Conservation (phyloP, 2,113 vertebrate genomes). For the Aleadryas rufinucha region DNA sequence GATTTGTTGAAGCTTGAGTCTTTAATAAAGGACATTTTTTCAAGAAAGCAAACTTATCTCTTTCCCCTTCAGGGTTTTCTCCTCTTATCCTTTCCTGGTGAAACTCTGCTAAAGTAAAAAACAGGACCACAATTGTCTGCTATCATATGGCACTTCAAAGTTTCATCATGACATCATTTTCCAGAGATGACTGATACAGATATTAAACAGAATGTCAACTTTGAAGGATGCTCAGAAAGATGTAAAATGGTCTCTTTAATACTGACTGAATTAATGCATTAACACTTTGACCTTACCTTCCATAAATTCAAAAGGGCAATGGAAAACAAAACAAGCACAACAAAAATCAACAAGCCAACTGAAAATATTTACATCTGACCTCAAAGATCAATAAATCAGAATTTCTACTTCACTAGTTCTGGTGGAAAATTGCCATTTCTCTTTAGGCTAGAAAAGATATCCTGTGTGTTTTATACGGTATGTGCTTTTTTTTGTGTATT, state of each 20-base stretch:
- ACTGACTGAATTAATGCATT: not conserved
- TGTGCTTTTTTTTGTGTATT: not conserved
- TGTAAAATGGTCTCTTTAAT: not conserved
- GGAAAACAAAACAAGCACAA: not conserved
- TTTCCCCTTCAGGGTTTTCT: slow-evolving; percentile 8
- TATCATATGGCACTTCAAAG: not conserved
- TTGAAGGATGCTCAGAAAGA: not conserved
- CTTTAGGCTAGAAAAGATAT: not conserved
- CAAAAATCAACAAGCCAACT: not conserved
- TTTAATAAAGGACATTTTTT: slow-evolving; percentile 19
- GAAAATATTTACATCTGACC: not conserved
- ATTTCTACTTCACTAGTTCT: not conserved
- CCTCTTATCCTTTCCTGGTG: not conserved
- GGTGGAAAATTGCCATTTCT: not conserved
- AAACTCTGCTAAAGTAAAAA: not conserved
- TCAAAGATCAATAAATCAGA: slow-evolving; percentile 13
- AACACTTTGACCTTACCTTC: slow-evolving; percentile 6
- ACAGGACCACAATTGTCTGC: not conserved
- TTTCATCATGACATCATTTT: not conserved
- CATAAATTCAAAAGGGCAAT: not conserved
- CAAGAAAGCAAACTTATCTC: slow-evolving; percentile 24
- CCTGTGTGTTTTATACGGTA: not conserved
- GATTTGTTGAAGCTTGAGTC: not conserved
- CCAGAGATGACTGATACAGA: not conserved
- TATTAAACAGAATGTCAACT: not conserved